Percentiles rank a stretch among this genome's conserved stretches.
Evolutionary conservation across 2,113 vertebrate genomes (phyloP).

Genomic region (Grallaria varia): DNA sequence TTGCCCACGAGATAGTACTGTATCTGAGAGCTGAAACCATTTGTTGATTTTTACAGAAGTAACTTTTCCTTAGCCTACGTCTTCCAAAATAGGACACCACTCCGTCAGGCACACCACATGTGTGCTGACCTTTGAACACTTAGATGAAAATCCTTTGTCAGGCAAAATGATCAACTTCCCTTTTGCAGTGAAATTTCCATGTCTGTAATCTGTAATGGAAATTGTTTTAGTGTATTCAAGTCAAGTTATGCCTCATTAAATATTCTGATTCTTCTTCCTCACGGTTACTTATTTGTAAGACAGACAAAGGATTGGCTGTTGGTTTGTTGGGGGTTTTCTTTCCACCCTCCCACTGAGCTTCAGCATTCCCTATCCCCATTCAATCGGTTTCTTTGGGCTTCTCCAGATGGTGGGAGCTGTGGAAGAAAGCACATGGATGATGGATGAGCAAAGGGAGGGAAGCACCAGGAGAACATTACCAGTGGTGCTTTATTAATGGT

Average conservation of each 20-base stretch:
- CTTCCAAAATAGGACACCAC: conserved; percentile 39
- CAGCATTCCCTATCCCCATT: not conserved
- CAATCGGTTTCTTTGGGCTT: not conserved
- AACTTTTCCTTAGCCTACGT: conserved; percentile 59
- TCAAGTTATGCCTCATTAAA: not conserved
- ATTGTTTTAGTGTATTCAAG: not conserved
- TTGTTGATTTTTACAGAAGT: conserved; percentile 59
- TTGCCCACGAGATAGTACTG: not conserved
- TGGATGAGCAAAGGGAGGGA: not conserved
- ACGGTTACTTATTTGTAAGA: fast-evolving
- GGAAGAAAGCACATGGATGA: not conserved
- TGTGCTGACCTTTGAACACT: conserved; percentile 34
- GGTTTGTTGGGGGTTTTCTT: not conserved
- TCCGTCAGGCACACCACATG: not conserved
- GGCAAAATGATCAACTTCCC: conserved; percentile 47
- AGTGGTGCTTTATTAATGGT: not conserved
- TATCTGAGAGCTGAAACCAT: conserved; percentile 23
- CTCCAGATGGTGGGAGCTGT: not conserved
- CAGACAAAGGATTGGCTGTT: not conserved
- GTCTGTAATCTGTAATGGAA: not conserved
- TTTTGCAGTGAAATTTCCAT: conserved; percentile 23
- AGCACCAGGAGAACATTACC: not conserved
- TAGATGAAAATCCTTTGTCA: conserved; percentile 6
- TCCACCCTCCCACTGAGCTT: not conserved
- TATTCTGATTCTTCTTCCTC: not conserved